phyloP scores from a whole-genome alignment of 2,113 vertebrate genomes.

The zebrafish (Danio rerio) region DNA sequence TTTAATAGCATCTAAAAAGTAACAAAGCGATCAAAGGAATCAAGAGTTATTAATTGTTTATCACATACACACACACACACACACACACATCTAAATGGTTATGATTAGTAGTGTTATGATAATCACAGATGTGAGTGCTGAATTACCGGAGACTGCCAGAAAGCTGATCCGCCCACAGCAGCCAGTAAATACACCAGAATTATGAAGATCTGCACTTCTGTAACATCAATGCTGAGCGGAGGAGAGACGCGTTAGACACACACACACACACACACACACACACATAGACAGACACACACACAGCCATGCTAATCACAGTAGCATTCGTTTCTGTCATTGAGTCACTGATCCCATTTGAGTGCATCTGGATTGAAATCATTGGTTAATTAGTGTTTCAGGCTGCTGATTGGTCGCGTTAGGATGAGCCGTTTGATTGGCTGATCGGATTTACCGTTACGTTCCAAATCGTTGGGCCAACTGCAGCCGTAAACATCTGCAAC shows the following conservation, averaged over 20 bases:
- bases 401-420: constrained; percentile 58
- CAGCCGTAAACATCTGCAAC: constrained; percentile 77
- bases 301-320: constrained; percentile 45
- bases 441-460: constrained; percentile 77
- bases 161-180: constrained; percentile 95
- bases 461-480: constrained; percentile 80
- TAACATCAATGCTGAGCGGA: constrained; percentile 98
- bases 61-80: too few relatives aligned
- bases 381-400: constrained; percentile 41
- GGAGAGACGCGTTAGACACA: constrained; percentile 75
- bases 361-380: background rate
- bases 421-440: constrained; percentile 20
- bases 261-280: background rate
- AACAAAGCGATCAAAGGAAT: too few relatives aligned
- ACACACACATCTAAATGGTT: too few relatives aligned
- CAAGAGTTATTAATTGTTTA: too few relatives aligned
- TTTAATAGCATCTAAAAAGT: too few relatives aligned
- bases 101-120: too few relatives aligned
- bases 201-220: constrained; percentile 99
- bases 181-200: constrained; percentile 98
- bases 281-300: too few relatives aligned
- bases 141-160: constrained; percentile 98
- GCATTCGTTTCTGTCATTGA: background rate
- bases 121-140: background rate
- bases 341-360: background rate